Percentiles rank a stretch among this genome's conserved stretches.
phyloP scores from a whole-genome alignment of 2,888 invertebrate species.

The Leucoma salicis region DNA sequence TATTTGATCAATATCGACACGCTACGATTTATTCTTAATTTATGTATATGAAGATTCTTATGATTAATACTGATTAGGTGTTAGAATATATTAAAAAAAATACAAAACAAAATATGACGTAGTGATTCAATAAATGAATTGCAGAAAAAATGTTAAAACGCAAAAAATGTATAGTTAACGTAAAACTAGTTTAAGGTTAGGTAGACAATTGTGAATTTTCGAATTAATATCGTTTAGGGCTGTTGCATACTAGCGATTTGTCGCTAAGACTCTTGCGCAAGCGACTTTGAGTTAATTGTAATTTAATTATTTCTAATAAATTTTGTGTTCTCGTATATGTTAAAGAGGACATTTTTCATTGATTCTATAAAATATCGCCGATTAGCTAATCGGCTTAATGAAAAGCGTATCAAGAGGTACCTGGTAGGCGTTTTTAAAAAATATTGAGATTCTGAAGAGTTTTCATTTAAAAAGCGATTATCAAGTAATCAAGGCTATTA shows the following conservation, averaged over 20 bases:
- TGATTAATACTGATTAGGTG: slow-evolving; percentile 46
- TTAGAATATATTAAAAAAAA: slow-evolving; percentile 33
- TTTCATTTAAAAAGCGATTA: too few species aligned
- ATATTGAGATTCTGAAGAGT: too few species aligned
- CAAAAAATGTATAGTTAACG: slow-evolving; percentile 25
- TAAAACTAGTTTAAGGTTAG: slow-evolving; percentile 28
- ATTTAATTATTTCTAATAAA: background rate
- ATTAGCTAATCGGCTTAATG: too few species aligned
- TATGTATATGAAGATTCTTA: slow-evolving; percentile 48
- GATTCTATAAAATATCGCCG: too few species aligned
- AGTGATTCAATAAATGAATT: slow-evolving; percentile 42
- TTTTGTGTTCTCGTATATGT: slow-evolving; percentile 23
- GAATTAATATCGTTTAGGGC: slow-evolving; percentile 23
- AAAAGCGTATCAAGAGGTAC: too few species aligned
- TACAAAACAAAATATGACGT: slow-evolving; percentile 43
- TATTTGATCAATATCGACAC: slow-evolving; percentile 34
- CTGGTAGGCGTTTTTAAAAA: too few species aligned
- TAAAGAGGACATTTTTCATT: slow-evolving; percentile 23
- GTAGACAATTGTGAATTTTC: slow-evolving; percentile 35
- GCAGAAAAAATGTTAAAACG: slow-evolving; percentile 21
- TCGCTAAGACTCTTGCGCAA: slow-evolving; percentile 23
- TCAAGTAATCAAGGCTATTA: too few species aligned
- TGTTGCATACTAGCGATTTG: slow-evolving; percentile 9
- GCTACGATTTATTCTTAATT: slow-evolving; percentile 32
- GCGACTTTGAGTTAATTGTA: slow-evolving; percentile 5